phyloP scores from a whole-genome alignment of 2,797 vertebrate genomes.

The Pampus argenteus region DNA sequence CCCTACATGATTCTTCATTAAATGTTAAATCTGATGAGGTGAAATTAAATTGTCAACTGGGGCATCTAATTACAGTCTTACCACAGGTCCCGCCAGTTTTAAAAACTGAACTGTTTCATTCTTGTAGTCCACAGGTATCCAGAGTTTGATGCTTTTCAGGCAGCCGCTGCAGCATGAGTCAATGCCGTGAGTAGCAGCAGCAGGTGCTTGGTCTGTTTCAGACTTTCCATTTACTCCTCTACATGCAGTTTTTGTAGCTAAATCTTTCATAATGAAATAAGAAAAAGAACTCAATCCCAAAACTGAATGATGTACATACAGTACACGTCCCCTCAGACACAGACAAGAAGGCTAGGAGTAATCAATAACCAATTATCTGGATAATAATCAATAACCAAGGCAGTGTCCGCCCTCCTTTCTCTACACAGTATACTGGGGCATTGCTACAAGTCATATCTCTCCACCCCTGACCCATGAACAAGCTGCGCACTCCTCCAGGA shows the following conservation, averaged over 20 bases:
- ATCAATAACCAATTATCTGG: constrained; percentile 75
- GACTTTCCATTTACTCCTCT: constrained; percentile 40
- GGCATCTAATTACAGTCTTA: constrained; percentile 51
- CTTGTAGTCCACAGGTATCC: constrained; percentile 70
- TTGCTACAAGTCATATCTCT: constrained; percentile 22
- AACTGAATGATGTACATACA: constrained; percentile 41
- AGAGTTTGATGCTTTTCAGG: constrained; percentile 50
- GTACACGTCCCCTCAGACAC: constrained; percentile 45
- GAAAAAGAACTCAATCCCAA: constrained; percentile 45
- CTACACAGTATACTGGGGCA: constrained; percentile 8
- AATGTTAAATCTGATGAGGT: not conserved
- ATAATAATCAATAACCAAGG: constrained; percentile 69
- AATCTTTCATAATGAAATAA: constrained; percentile 63
- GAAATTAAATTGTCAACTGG: constrained; percentile 6
- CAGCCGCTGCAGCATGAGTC: constrained; percentile 73
- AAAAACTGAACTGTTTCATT: constrained; percentile 71
- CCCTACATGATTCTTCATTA: not conserved
- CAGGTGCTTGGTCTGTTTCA: constrained; percentile 50
- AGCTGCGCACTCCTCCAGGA: not conserved
- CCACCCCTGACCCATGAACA: constrained; percentile 13
- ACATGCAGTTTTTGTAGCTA: constrained; percentile 23
- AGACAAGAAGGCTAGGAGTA: constrained; percentile 38
- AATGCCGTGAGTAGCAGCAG: constrained; percentile 54
- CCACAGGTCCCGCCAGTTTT: constrained; percentile 80
- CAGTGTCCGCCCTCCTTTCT: constrained; percentile 26